Base-by-base conservation (phyloP, 2,888 invertebrate genomes). In the Actias luna region DNA sequence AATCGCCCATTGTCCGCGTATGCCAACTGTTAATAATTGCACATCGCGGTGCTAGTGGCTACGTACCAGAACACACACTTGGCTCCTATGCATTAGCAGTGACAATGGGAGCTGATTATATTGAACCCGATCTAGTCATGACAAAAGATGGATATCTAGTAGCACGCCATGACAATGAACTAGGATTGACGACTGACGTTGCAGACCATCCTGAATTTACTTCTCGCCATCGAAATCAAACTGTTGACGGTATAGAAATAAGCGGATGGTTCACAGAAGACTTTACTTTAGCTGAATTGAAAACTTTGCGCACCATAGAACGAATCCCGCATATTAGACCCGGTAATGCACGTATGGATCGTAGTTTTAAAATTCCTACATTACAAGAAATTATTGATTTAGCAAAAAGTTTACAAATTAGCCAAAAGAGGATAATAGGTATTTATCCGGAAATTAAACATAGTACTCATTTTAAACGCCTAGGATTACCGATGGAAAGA, bases 211-310 rank as follows among this genome's bases (percentile, higher is more conserved):
- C 83, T 0, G 88, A 90, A 67, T 92, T 89, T 63, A 76, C 85
- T 5, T 67, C 77, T 18, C 83, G 89, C 5, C 74, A 69, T 64
- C 74, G 79, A 58, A 88, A 81, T 14, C 82, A 89, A 75, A 77
- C 76, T 0, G 71, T 92, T 5, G 86, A 87, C 61, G 87, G 87
- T 10, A 69, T 59, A 5, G 68, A 72, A 66, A 66, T 84, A 14
- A 79, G 63, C 25, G 90, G 89, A 33, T 92, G 92, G 92, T 91
- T 91, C 69, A 80, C 87, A 0, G 92, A 92, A 77, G 92, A 92
- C 64, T 91, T 91, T 62, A 90, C 89, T 8, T 77, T 92, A 1
- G 78, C 79, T 5, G 92, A 92, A 78, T 65, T 92, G 16, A 92
- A 91, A 76, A 85, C 83, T 0, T 74, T 92, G 16, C 82, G 84